Base-by-base conservation (phyloP, 2,888 invertebrate genomes). In the Drosophila leonis region DNA sequence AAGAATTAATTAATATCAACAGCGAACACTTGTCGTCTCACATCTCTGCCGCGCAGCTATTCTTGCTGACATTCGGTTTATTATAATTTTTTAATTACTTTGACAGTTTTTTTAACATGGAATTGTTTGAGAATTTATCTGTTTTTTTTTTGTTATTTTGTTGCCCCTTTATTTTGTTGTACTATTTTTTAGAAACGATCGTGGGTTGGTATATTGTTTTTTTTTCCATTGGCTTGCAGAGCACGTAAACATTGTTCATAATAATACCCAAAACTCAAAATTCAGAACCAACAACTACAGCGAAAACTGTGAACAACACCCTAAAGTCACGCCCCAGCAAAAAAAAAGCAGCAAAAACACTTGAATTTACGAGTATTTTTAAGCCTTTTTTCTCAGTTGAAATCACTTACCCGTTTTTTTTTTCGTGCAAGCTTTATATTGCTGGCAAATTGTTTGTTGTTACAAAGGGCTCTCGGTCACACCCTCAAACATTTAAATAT, bases 1-100 rank as follows among this genome's bases (percentile, higher is more conserved):
- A 90, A 55, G 72, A 82, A 88, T 89, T 89, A 87, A 90, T 90
- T 88, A 90, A 88, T 73, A 83, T 74, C 70, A 65, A 60, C 73
- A 18, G 20, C 31, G 73, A 89, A 84, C 85, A 84, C 90, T 78
- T 83, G 81, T 69, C 74, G 60, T 49, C 46, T 63, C 41, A 44
- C 60, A 61, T 66, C 46, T 73, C 62, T 73, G 74, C 59, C 74
- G 54, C 75, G n/a, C 48, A 31, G 65, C 37, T 55, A 39, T 65
- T 71, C 71, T 76, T 48, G 80, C 54, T 71, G 80, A 59, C 71
- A 80, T 76, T 77, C 72, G 46, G 66, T 56, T 64, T 71, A 60
- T 57, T 65, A 51, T 46, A 59, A 49, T 68, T 69, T 88, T 85
- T 72, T 68, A 66, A 76, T 80, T 71, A 80, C 66, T 70, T 64